Evolutionary conservation across 2,888 invertebrate genomes (phyloP).

Genomic region (Stegophylla sp.): DNA sequence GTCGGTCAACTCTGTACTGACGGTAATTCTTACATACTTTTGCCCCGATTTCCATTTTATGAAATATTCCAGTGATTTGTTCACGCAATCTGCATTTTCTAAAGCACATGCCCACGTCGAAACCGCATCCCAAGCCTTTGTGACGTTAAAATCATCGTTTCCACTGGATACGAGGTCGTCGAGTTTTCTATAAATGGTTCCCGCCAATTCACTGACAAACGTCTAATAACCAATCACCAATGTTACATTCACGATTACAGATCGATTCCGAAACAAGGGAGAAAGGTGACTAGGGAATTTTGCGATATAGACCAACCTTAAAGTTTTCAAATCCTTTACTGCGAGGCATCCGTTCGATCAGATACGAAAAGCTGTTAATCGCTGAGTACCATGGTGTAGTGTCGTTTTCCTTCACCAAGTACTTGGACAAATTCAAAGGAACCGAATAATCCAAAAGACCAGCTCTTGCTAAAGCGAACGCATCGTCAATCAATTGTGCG

Average conservation of each 20-base stretch:
- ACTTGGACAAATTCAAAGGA: constrained; percentile 74
- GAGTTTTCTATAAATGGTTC: not conserved
- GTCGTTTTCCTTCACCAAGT: constrained; percentile 73
- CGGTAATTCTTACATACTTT: constrained; percentile 6
- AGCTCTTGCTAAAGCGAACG: constrained; percentile 75
- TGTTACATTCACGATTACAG: too few relatives aligned
- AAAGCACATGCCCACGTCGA: constrained; percentile 15
- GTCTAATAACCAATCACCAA: constrained; percentile 1
- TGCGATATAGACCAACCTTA: not conserved
- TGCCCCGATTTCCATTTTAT: constrained; percentile 10
- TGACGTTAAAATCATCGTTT: not conserved
- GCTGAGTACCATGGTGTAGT: constrained; percentile 70
- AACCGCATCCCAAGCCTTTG: constrained; percentile 22
- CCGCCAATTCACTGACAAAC: constrained; percentile 5
- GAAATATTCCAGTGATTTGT: constrained; percentile 3
- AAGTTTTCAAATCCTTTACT: not conserved
- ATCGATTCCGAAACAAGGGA: too few relatives aligned
- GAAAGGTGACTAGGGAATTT: too few relatives aligned
- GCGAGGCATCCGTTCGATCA: constrained; percentile 13
- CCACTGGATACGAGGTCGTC: not conserved
- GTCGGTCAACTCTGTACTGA: too few relatives aligned
- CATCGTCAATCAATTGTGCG: constrained; percentile 83
- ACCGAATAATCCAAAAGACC: constrained; percentile 70
- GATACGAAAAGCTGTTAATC: constrained; percentile 28
- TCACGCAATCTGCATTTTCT: constrained; percentile 5